phyloP scores from a whole-genome alignment of 2,888 invertebrate genomes.

The Oscheius sp. region DNA sequence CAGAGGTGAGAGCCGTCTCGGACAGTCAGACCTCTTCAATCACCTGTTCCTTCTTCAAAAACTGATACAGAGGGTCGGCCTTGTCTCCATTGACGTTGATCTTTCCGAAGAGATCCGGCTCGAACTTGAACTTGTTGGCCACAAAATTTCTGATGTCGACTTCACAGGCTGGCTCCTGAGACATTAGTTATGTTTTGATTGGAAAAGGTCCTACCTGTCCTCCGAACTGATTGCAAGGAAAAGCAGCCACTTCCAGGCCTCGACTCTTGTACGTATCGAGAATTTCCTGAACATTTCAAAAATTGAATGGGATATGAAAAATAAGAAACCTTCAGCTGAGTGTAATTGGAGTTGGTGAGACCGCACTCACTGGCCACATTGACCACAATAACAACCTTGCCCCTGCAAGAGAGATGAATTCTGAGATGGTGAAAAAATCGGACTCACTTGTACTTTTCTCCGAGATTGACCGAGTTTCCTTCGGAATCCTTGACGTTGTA shows the following conservation, averaged over 20 bases:
- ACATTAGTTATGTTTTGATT: not conserved
- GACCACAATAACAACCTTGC: slow-evolving; percentile 83
- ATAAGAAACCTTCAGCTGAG: slow-evolving; percentile 79
- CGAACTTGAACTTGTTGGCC: slow-evolving; percentile 68
- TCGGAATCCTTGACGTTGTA: slow-evolving; percentile 81
- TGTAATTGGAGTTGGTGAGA: slow-evolving; percentile 83
- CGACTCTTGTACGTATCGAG: slow-evolving; percentile 82
- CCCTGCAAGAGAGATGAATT: slow-evolving; percentile 75
- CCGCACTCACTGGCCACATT: slow-evolving; percentile 90
- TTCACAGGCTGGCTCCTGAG: slow-evolving; percentile 81
- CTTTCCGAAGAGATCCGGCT: slow-evolving; percentile 78
- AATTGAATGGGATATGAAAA: not conserved
- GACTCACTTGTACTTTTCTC: slow-evolving; percentile 80
- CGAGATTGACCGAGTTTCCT: slow-evolving; percentile 83
- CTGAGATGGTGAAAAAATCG: not conserved
- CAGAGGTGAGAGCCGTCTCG: too few relatives aligned
- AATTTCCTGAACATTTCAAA: slow-evolving; percentile 73
- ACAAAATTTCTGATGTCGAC: slow-evolving; percentile 81
- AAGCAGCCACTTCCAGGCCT: slow-evolving; percentile 82
- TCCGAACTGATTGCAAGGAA: slow-evolving; percentile 87
- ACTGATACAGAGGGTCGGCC: slow-evolving; percentile 81
- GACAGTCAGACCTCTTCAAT: not conserved
- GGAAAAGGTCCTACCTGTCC: slow-evolving; percentile 74
- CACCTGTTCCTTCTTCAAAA: slow-evolving; percentile 79
- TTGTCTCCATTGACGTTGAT: slow-evolving; percentile 82